Base-by-base conservation (phyloP, 2,797 vertebrate genomes). In the Arnoldichthys spilopterus region DNA sequence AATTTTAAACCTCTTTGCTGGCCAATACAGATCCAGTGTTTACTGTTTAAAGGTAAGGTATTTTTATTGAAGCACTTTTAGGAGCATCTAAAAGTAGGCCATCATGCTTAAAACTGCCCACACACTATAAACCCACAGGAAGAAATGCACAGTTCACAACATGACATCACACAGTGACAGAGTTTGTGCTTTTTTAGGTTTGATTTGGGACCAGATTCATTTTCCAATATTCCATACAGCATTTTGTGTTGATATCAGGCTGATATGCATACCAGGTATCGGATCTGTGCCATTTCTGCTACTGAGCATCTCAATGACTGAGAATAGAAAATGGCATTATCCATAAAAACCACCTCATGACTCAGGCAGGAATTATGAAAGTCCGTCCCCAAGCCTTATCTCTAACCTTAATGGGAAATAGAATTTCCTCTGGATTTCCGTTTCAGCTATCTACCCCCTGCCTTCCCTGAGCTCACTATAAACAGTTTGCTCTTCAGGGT, bases 401-500 rank as follows among this genome's bases (percentile, higher is more conserved):
- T 51, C 7, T 59, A 63, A 68, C 51, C 66, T 64, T 72, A 78
- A 76, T 75, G 12, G 67, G 75, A 78, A 81, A 45, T 40, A n/a
- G 12, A 26, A 72, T 78, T 78, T 84, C 82, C 83, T 84, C 67
- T 72, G 67, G 43, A 72, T 51, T 63, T 81, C 74, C 72, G 67
- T 56, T 34, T 62, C 61, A 78, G 51, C 67, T 76, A 76, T 75
- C 67, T 69, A 45, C 58, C 72, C 79, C 68, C 58, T 63, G 49
- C 11, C 20, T 26, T 15, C 51, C 63, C n/a, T 76, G 63, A 34
- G 22, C 53, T 78, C 45, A 49, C n/a, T 47, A 37, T 79, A 81
- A 79, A 81, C 83, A 69, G 22, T 68, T 53, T 69, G 34, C 64
- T 79, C 76, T 72, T 79, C 18, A 9, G 76, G 43, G 68, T 61